These are phyloP conservation scores for Paedocypris micromegethes DNA, from an alignment of 2,797 vertebrate species.

Conservation along the genomic window DNA sequence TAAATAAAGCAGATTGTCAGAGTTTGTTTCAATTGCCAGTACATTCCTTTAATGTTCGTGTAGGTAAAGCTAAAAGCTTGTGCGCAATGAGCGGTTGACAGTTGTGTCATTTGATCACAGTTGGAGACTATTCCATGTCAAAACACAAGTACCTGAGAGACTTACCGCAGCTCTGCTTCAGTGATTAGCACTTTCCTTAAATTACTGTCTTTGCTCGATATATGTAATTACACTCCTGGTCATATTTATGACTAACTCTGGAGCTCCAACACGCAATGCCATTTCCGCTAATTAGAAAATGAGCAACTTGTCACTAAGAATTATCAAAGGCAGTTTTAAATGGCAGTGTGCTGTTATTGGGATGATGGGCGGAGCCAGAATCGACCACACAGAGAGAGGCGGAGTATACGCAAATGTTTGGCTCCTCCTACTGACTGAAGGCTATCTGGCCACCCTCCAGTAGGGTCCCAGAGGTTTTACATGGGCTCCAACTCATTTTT, in stretches of 20 bases:
- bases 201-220: conserved; percentile 11
- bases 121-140: conserved; percentile 3
- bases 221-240: conserved; percentile 9
- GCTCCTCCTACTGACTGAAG: conserved; percentile 25
- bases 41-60: background rate
- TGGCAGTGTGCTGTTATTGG: background rate
- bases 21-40: conserved; percentile 3
- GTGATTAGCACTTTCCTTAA: conserved; percentile 9
- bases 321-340: conserved; percentile 2
- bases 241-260: conserved; percentile 23
- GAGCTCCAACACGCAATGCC: background rate
- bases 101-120: conserved; percentile 16
- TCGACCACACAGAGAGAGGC: background rate
- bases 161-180: conserved; percentile 11
- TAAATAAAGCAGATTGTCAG: conserved; percentile 4
- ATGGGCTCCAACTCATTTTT: conserved; percentile 45
- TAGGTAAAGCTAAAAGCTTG: conserved; percentile 15
- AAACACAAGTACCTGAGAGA: conserved; percentile 2
- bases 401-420: conserved; percentile 4
- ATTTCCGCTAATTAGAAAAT: conserved; percentile 29
- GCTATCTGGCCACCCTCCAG: conserved; percentile 48
- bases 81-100: conserved; percentile 10
- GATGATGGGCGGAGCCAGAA: background rate
- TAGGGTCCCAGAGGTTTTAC: conserved; percentile 33
- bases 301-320: conserved; percentile 21